Evolutionary conservation across 2,113 vertebrate genomes (phyloP).

Genomic region (Canis aureus): DNA sequence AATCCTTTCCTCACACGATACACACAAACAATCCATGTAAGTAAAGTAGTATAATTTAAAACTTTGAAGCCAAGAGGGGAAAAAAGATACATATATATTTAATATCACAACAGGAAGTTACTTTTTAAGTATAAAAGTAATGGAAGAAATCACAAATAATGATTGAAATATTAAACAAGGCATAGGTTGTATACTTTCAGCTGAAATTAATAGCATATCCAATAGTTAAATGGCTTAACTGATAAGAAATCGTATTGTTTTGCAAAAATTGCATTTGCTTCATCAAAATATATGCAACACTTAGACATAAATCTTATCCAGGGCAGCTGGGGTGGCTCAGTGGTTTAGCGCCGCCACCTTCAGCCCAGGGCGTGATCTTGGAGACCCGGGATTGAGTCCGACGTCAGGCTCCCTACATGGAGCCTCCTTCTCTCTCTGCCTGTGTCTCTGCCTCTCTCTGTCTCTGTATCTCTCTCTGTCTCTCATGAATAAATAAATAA

Average conservation of each 20-base stretch:
- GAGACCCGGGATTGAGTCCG: too few relatives aligned
- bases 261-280: neutral
- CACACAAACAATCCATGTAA: neutral
- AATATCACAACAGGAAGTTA: neutral
- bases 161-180: conserved; percentile 1
- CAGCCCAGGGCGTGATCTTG: too few relatives aligned
- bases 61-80: neutral
- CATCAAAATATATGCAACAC: neutral
- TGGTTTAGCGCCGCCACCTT: too few relatives aligned
- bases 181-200: neutral
- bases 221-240: neutral
- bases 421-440: too few relatives aligned
- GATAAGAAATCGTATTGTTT: neutral
- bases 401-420: too few relatives aligned
- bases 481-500: too few relatives aligned
- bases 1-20: neutral
- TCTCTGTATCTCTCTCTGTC: too few relatives aligned
- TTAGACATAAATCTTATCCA: neutral
- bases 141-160: neutral
- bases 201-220: neutral
- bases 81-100: neutral
- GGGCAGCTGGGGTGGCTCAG: too few relatives aligned
- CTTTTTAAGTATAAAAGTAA: neutral
- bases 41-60: conserved; percentile 22
- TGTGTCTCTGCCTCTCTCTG: too few relatives aligned